Evolutionary conservation across 2,888 invertebrate genomes (phyloP).

Genomic region (Bugulina stolonifera): DNA sequence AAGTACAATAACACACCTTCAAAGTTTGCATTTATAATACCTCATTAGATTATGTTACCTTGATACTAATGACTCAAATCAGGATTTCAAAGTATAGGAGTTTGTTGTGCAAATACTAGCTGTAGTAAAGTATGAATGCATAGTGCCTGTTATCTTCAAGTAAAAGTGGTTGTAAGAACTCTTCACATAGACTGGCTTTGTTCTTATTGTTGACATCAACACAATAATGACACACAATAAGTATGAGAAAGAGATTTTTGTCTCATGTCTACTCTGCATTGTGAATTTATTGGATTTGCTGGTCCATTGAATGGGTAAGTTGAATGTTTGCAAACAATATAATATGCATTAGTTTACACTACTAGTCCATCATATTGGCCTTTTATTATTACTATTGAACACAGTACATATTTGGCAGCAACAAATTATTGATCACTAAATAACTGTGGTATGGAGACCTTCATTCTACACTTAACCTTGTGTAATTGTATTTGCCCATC

Average conservation of each 20-base stretch:
- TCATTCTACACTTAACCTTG: too few species aligned
- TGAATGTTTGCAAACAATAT: background rate
- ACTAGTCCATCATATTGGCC: background rate
- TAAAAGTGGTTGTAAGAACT: background rate
- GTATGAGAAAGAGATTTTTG: background rate
- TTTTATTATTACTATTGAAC: background rate
- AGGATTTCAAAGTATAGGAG: background rate
- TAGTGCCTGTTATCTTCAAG: background rate
- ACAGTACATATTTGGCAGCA: background rate
- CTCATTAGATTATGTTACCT: too few species aligned
- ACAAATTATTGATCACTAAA: background rate
- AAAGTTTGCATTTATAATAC: too few species aligned
- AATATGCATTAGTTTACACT: background rate
- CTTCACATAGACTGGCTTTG: constrained; percentile 8
- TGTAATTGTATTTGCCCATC: too few species aligned
- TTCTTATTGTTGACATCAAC: constrained; percentile 7
- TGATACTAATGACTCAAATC: background rate
- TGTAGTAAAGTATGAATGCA: background rate
- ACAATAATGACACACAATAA: background rate
- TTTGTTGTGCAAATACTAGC: background rate
- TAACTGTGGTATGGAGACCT: background rate
- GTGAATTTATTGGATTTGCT: background rate
- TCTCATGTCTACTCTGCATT: background rate
- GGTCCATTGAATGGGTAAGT: background rate
- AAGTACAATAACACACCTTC: too few species aligned